Conservation (phyloP, 2,797 vertebrate genomes). For the Sebastes elongatus region DNA sequence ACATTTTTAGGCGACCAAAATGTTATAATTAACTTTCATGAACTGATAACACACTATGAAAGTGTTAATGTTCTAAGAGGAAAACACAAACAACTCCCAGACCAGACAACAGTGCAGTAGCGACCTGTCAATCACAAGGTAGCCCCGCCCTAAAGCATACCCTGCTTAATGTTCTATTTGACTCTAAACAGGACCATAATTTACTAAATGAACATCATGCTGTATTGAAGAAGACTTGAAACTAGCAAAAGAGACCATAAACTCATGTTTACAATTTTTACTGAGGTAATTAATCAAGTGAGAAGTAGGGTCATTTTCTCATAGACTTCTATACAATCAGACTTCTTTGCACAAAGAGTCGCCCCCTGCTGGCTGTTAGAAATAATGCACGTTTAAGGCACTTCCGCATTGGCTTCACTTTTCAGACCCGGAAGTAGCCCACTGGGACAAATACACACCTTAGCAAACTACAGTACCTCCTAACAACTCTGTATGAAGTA, state of each 20-base stretch:
- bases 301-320: too few species aligned
- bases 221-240: too few species aligned
- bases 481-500: not conserved
- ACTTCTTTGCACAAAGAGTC: too few species aligned
- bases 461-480: not conserved
- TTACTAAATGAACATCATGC: too few species aligned
- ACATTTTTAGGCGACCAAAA: too few species aligned
- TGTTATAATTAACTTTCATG: too few species aligned
- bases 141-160: not conserved
- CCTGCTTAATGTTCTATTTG: not conserved
- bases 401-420: not conserved
- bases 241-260: too few species aligned
- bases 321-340: too few species aligned
- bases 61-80: rapidly evolving
- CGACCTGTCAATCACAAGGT: not conserved
- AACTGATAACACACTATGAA: not conserved
- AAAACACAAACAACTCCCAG: rapidly evolving
- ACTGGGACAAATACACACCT: not conserved
- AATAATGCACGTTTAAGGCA: not conserved
- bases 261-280: too few species aligned
- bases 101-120: rapidly evolving
- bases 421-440: not conserved
- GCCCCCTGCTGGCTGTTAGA: too few species aligned
- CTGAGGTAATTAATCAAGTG: too few species aligned
- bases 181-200: too few species aligned